Conservation (phyloP, 1,140 invertebrate species). For the Drosophila kikkawai region DNA sequence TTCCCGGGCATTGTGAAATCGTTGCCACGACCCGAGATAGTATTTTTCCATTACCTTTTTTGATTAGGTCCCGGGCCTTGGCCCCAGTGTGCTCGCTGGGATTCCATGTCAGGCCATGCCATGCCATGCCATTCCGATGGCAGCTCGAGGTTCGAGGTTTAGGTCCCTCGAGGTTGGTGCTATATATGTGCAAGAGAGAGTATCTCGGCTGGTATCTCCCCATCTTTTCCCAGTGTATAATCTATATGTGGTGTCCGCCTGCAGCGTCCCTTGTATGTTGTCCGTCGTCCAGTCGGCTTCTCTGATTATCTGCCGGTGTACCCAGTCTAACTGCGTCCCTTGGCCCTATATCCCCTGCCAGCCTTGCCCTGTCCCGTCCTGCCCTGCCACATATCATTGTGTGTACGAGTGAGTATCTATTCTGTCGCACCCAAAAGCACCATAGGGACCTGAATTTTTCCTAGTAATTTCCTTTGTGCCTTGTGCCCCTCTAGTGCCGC, state of each 20-base stretch:
- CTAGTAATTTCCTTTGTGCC: constrained; percentile 80
- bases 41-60: constrained; percentile 79
- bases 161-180: constrained; percentile 32
- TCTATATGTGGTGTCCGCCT: constrained; percentile 69
- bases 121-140: constrained; percentile 18
- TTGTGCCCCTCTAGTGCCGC: constrained; percentile 33
- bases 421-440: constrained; percentile 78
- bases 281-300: constrained; percentile 18
- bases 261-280: constrained; percentile 41
- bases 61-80: constrained; percentile 68
- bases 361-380: background rate
- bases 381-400: constrained; percentile 21
- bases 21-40: constrained; percentile 57
- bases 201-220: constrained; percentile 59
- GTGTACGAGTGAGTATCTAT: constrained; percentile 43
- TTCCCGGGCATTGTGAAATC: constrained; percentile 22
- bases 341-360: constrained; percentile 15
- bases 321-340: constrained; percentile 10
- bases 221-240: constrained; percentile 74
- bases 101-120: constrained; percentile 1
- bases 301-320: constrained; percentile 40
- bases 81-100: constrained; percentile 10
- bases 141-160: constrained; percentile 26
- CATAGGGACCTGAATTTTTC: constrained; percentile 81
- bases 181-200: constrained; percentile 6